Base-by-base conservation (phyloP, 2,113 vertebrate species). In the Urocitellus parryii region DNA sequence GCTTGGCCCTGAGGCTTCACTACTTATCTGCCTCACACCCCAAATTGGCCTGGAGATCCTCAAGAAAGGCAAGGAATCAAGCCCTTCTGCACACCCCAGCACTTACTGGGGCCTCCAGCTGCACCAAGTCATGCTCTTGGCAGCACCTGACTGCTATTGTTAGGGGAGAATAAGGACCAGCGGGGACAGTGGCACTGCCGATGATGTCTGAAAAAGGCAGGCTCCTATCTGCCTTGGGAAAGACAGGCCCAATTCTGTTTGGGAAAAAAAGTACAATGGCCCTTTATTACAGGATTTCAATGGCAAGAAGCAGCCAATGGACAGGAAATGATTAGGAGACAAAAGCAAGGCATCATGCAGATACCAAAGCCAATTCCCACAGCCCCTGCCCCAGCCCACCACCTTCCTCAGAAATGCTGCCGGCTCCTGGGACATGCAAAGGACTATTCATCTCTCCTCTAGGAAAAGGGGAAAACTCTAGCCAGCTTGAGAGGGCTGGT, bases 221-320 rank as follows among this genome's bases (percentile, higher is more conserved):
- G 48, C 20, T 77, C 27, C 45, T 58, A 11, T 80, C 90, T 79
- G 61, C 39, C 9, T 53, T 20, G n/a, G 51, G 51, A 84, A 87
- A 25, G 80, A 81, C 58, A 73, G 39, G 11, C 8, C 65, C 13
- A 45, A 1, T 92, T 94, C 82, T 88, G 22, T 80, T 82, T 39
- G 7, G 56, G 89, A 42, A 79, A 42, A 45, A 5, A 34, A 84
- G 48, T 53, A 96, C 81, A 96, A n/a, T 74, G 25, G 78, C 63
- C 67, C 86, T 96, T 96, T 96, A 45, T 96, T 39, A 73, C 12
- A 85, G 73, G 18, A 63, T 74, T 92, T 85, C 72, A 81, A 42
- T 42, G 76, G 89, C 37, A 65, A 53, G 81, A 94, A 63, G 14
- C 53, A 63, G 65, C 56, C 86, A 45, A 93, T 5, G 32, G 92